Evolutionary conservation across 2,797 vertebrate species (phyloP), one percentile per base, ranked within the genome.

Genomic region (Neosilurus hyrtlii): DNA sequence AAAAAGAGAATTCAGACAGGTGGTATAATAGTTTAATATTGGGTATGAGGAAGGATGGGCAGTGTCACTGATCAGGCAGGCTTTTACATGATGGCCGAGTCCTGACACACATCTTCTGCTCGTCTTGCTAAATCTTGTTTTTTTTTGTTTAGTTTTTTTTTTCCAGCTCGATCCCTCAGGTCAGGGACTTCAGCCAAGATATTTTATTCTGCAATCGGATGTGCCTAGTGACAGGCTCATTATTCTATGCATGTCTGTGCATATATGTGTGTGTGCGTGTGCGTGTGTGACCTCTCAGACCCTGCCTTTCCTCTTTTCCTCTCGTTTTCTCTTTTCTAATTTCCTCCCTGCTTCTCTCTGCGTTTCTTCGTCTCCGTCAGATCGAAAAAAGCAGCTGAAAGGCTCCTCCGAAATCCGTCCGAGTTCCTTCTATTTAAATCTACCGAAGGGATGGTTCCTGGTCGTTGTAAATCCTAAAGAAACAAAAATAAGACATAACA

Each of bases 31-130:
- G 43, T 71, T 71, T 71, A 51, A 51, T 71, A 24, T 8, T 15
- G n/a, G 70, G 43, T 24, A 24, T 51, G 43, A 71, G 1, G 49
- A 30, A 73, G 9, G 1, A 4, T n/a, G 52, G 73, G 79, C 80
- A 87, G 86, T 87, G 85, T 87, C 82, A 83, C 37, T 82, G 82
- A 88, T 86, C 81, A 82, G 30, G 66, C 65, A 73, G 49, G 75
- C 35, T 77, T 59, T 14, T 75, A 7, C 35, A 57, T 83, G 83
- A 83, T 65, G 62, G 82, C 61, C 16, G 9, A 65, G 79, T 22
- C 76, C 71, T 82, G 82, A 88, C 83, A 85, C 77, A 83, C 24
- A 82, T 85, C 52, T 61, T 81, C 74, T 71, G 81, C 81, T 71
- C 20, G 57, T 73, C 56, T 79, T 57, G 79, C 82, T 83, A 62